These are phyloP conservation scores for Nansenia antarctica DNA, from an alignment of 2,113 vertebrate genomes.

Conservation along the genomic window DNA sequence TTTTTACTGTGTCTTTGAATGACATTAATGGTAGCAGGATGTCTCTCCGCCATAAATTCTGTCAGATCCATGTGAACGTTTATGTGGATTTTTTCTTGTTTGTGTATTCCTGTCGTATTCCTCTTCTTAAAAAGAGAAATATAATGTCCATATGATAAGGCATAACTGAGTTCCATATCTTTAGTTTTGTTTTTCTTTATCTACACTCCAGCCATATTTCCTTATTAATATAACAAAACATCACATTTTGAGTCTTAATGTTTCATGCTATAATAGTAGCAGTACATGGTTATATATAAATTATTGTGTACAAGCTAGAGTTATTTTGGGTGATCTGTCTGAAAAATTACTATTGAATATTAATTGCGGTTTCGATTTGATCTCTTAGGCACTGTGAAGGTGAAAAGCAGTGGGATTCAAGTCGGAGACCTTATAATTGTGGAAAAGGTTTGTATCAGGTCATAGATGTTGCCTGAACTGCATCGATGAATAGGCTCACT, in stretches of 20 bases:
- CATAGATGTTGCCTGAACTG: constrained; percentile 39
- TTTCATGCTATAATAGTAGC: no score
- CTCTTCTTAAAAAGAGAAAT: not conserved
- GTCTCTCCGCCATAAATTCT: constrained; percentile 11
- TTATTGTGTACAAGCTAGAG: no score
- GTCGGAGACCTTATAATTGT: constrained; percentile 98
- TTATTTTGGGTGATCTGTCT: no score
- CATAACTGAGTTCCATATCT: not conserved
- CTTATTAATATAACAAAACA: not conserved
- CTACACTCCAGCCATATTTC: no score
- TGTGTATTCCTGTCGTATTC: not conserved
- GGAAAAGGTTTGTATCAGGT: constrained; percentile 86
- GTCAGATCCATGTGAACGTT: not conserved
- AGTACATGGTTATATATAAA: no score
- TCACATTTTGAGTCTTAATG: no score
- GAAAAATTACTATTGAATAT: constrained; percentile 3
- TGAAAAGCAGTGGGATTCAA: constrained; percentile 95
- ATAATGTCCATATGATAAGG: not conserved
- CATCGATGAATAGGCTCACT: constrained; percentile 54
- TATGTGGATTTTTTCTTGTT: not conserved
- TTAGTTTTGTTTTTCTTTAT: not conserved
- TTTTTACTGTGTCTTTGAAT: not conserved
- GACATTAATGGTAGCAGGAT: constrained; percentile 13
- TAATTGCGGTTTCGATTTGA: constrained; percentile 5
- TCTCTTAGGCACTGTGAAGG: constrained; percentile 89